Percentiles rank a stretch among this genome's conserved stretches.
These are phyloP conservation scores for Limnephilus marmoratus DNA, from an alignment of 2,888 invertebrate species.

Conservation along the genomic window DNA sequence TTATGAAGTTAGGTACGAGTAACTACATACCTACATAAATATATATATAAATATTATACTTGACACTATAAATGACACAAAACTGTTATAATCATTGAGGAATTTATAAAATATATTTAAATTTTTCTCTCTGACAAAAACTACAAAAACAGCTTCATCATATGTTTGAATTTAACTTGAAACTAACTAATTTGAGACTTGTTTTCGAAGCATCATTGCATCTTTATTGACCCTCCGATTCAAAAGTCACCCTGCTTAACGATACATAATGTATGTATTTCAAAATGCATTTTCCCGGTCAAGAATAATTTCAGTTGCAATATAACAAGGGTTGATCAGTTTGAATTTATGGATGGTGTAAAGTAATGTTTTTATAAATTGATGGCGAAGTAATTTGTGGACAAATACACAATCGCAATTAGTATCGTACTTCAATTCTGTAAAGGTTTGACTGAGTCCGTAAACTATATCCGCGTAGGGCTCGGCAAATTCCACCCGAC, in stretches of 20 bases:
- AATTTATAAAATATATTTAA: too few species aligned
- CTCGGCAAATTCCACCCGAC: slow-evolving; percentile 43
- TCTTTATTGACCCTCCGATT: too few species aligned
- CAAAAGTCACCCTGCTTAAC: not conserved
- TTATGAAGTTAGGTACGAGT: too few species aligned
- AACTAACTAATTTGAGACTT: too few species aligned
- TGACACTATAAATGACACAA: too few species aligned
- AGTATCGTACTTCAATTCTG: slow-evolving; percentile 42
- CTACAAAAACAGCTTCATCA: too few species aligned
- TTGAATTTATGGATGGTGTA: slow-evolving; percentile 47
- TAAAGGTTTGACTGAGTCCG: slow-evolving; percentile 40
- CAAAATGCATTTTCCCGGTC: slow-evolving; percentile 29
- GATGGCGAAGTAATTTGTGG: slow-evolving; percentile 45
- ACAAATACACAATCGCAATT: slow-evolving; percentile 43
- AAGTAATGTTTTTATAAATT: slow-evolving; percentile 50
- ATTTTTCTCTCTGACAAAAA: too few species aligned
- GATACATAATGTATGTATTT: not conserved
- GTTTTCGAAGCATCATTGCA: too few species aligned
- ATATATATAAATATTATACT: too few species aligned
- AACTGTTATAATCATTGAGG: too few species aligned
- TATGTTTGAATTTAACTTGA: too few species aligned
- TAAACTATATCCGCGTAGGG: slow-evolving; percentile 44
- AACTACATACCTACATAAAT: too few species aligned
- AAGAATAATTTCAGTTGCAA: slow-evolving; percentile 43
- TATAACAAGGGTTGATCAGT: not conserved